Conservation (phyloP, 2,113 vertebrate genomes). For the Nestor notabilis region DNA sequence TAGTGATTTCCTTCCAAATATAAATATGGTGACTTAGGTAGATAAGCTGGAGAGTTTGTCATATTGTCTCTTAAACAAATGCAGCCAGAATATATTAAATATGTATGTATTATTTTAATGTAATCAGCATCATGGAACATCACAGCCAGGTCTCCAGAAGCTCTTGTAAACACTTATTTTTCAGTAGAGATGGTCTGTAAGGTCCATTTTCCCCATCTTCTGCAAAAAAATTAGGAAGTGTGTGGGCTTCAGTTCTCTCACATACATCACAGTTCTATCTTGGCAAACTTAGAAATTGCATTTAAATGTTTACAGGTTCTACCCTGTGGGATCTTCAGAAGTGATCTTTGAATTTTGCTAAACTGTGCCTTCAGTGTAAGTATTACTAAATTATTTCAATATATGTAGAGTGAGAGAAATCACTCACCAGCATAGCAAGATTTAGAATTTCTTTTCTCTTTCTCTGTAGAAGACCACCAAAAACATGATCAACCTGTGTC, state of each 20-base stretch:
- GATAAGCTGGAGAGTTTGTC: background rate
- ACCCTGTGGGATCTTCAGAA: background rate
- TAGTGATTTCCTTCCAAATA: background rate
- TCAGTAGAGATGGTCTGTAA: background rate
- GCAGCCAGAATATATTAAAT: background rate
- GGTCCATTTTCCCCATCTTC: background rate
- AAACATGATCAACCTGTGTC: background rate
- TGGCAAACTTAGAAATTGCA: background rate
- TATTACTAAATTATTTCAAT: background rate
- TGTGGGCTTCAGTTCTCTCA: background rate
- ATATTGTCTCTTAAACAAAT: background rate
- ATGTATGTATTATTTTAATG: background rate
- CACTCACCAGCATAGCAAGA: background rate
- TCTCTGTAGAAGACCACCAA: background rate
- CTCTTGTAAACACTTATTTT: background rate
- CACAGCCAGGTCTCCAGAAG: background rate
- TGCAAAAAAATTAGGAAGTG: background rate
- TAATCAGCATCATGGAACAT: background rate
- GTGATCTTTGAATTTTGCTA: background rate
- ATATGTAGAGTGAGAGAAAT: background rate
- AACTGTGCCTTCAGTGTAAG: background rate
- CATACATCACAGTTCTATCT: background rate
- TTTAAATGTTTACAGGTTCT: background rate
- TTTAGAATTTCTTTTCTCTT: background rate
- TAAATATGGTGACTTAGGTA: background rate